Percentiles rank a stretch among this genome's conserved stretches.
phyloP scores from a whole-genome alignment of 1,140 invertebrate genomes.

The Dinoponera quadriceps region DNA sequence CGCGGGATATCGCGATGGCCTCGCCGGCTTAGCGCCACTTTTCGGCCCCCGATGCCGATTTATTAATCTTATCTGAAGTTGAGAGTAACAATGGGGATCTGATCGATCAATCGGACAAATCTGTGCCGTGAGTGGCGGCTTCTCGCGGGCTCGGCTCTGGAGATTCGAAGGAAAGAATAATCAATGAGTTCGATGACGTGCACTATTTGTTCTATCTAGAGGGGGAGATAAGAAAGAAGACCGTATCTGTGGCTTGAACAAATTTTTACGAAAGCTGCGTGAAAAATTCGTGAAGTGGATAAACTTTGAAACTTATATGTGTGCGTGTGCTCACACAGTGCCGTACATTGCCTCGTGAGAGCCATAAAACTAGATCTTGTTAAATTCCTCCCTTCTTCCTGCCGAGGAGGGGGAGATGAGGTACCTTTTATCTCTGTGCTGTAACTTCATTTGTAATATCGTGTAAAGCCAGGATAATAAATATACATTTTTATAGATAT shows the following conservation, averaged over 20 bases:
- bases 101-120: constrained; percentile 44
- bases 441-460: background rate
- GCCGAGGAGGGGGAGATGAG: too few species aligned
- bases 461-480: background rate
- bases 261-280: background rate
- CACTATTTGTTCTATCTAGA: background rate
- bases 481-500: constrained; percentile 1
- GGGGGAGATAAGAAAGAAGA: background rate
- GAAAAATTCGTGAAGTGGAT: background rate
- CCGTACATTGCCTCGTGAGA: too few species aligned
- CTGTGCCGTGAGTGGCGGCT: background rate
- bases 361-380: too few species aligned
- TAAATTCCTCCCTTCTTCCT: too few species aligned
- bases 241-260: background rate
- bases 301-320: background rate
- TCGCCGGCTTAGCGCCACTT: background rate
- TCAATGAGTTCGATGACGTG: background rate
- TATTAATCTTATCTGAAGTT: constrained; percentile 7
- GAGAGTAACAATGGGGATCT: background rate
- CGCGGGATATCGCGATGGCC: constrained; percentile 5
- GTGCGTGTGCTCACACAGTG: background rate
- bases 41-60: background rate
- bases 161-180: constrained; percentile 23
- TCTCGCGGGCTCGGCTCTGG: background rate
- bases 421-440: background rate